These are phyloP conservation scores for Synanthedon vespiformis DNA, from an alignment of 2,888 invertebrate genomes.

Conservation along the genomic window DNA sequence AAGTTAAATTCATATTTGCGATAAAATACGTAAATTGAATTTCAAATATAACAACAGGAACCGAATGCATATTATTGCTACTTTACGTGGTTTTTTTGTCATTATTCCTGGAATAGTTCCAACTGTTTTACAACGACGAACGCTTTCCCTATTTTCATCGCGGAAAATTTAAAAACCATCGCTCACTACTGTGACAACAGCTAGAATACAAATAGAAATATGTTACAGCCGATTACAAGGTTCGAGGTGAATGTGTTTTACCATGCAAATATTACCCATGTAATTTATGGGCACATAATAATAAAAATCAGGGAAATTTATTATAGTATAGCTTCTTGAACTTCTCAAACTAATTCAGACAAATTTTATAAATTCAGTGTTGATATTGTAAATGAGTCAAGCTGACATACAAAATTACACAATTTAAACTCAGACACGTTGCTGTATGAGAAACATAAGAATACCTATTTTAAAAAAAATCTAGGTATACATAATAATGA, in stretches of 20 bases:
- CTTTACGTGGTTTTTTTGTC: conserved; percentile 51
- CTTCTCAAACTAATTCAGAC: no score
- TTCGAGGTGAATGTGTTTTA: conserved; percentile 13
- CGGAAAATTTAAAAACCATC: conserved; percentile 68
- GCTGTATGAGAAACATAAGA: no score
- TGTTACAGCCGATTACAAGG: conserved; percentile 63
- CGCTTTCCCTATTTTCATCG: conserved; percentile 70
- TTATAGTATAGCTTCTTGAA: no score
- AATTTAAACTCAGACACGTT: no score
- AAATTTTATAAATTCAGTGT: no score
- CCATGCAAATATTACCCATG: conserved; percentile 1
- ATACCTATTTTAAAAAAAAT: no score
- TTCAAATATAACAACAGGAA: conserved; percentile 13
- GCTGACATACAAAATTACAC: no score
- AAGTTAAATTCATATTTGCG: neutral
- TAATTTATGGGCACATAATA: neutral
- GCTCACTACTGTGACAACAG: conserved; percentile 64
- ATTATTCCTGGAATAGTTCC: conserved; percentile 58
- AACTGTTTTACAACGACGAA: conserved; percentile 59
- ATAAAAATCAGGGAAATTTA: neutral
- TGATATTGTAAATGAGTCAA: no score
- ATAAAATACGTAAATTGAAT: neutral
- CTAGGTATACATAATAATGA: no score
- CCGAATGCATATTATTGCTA: conserved; percentile 41
- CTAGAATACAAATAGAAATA: conserved; percentile 64